Conservation (phyloP, 53 echinoderm and acorn worm genomes). For the Actinopyga echinites region DNA sequence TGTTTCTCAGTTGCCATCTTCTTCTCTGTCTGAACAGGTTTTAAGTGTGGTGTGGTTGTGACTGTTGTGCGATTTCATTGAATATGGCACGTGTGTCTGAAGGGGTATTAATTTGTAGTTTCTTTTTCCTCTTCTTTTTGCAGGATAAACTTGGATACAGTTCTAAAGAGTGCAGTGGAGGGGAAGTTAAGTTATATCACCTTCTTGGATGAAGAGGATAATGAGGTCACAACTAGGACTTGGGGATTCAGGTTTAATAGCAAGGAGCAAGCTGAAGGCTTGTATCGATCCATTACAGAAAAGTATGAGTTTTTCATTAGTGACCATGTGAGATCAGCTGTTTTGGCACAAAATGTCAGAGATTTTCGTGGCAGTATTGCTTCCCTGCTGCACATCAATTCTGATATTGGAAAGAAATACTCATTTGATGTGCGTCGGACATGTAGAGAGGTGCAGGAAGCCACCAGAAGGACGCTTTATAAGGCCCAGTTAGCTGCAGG, state of each 20-base stretch:
- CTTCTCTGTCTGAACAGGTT: too few species aligned
- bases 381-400: conserved; percentile 85
- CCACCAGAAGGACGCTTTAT: conserved; percentile 72
- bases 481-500: conserved; percentile 21
- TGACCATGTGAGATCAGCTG: conserved; percentile 84
- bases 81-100: too few species aligned
- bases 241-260: conserved; percentile 71
- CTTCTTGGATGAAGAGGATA: conserved; percentile 68
- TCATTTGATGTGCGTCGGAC: conserved; percentile 90
- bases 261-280: conserved; percentile 80
- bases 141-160: conserved; percentile 69
- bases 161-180: conserved; percentile 60
- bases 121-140: not conserved
- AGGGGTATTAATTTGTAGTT: not conserved
- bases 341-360: conserved; percentile 76
- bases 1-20: too few species aligned
- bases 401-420: conserved; percentile 88
- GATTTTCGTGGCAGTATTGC: conserved; percentile 88
- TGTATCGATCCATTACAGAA: conserved; percentile 92
- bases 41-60: too few species aligned
- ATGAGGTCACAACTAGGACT: conserved; percentile 56
- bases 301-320: conserved; percentile 89
- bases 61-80: too few species aligned
- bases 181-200: conserved; percentile 72
- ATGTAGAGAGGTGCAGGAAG: conserved; percentile 88